Evolutionary conservation across 64 coral and sea anemone genomes (phyloP), one percentile per base, ranked within the genome.

Genomic region (Exaiptasia diaphana): DNA sequence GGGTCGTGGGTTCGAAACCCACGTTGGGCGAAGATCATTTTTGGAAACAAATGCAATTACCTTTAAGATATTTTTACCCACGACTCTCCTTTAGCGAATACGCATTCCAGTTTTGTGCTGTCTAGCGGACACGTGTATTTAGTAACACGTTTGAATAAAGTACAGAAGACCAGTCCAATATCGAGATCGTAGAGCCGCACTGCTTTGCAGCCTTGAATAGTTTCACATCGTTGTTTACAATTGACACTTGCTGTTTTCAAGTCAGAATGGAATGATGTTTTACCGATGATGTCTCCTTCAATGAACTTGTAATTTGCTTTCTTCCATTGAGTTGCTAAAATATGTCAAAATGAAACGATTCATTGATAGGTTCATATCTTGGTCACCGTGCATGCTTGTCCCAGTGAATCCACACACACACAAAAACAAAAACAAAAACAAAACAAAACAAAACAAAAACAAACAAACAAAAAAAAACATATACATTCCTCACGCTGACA

Each of bases 1-100:
- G 91, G 91, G 91, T 94, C 91, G 91, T 94, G 91, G 91, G 91
- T 94, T 94, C 91, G 91, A 94, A 86, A 85, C 91, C 91, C 91
- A 94, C 91, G 85, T 89, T 94, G 86, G 91, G 86, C 86, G 91
- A 33, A 31, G 26, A n/a, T n/a, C n/a, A n/a, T n/a, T n/a, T n/a
- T n/a, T n/a, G n/a, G n/a, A n/a, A n/a, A n/a, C n/a, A n/a, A n/a
- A n/a, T n/a, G n/a, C n/a, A n/a, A n/a, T n/a, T n/a, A n/a, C n/a
- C n/a, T n/a, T n/a, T n/a, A n/a, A n/a, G n/a, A n/a, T n/a, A n/a
- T n/a, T n/a, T n/a, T n/a, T n/a, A n/a, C 61, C 61, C 61, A 65
- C 4, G 61, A 65, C 61, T 65, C 61, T 2, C 61, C 61, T 20
- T 10, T 65, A 65, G 61, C 61, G 38, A 65, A 65, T 20, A 35